Base-by-base conservation (phyloP, 2,888 invertebrate species). In the Reticulitermes lucifugus region DNA sequence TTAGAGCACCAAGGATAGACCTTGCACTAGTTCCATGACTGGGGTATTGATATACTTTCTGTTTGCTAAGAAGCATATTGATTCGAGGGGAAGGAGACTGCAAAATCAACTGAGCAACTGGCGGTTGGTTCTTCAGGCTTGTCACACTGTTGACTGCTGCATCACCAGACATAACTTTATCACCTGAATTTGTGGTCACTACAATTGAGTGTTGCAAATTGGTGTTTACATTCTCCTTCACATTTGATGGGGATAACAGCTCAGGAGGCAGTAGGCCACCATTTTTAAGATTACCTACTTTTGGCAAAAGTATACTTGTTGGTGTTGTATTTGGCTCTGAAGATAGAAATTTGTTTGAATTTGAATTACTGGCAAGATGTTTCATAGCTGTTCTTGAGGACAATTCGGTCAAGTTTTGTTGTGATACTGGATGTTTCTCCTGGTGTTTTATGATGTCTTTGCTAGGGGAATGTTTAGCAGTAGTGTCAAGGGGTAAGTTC, bases 171-270 rank as follows among this genome's bases (percentile, higher is more conserved):
- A 22, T 81, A 46, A 55, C 60, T 71, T 81, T 85, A n/a, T 82
- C 55, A 75, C 29, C 46, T n/a, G 55, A 59, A 65, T 65, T 65
- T n/a, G 65, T 25, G 9, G 0, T 25, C 25, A 25, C 21, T 71
- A 51, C 14, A 18, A 9, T 35, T 65, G 73, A 21, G 70, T 41
- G 59, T n/a, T 83, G 81, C 70, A 86, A 82, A 77, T 84, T 83
- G 9, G 82, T 82, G 25, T 87, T 83, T 12, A 87, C 41, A 70
- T 87, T 87, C 55, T 87, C 87, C 51, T 87, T 87, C 6, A 86
- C 82, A 73, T 87, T 87, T 25, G 83, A 85, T 35, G 87, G 86
- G 9, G 87, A 87, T 35, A 87, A 41, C 9, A 83, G 60, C 25
- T 77, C 77, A 3, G 43, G 51, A 18, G 77, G n/a, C n/a, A 46